Base-by-base conservation (phyloP, 53 echinoderm and acorn worm genomes). In the Arbacia lixula region DNA sequence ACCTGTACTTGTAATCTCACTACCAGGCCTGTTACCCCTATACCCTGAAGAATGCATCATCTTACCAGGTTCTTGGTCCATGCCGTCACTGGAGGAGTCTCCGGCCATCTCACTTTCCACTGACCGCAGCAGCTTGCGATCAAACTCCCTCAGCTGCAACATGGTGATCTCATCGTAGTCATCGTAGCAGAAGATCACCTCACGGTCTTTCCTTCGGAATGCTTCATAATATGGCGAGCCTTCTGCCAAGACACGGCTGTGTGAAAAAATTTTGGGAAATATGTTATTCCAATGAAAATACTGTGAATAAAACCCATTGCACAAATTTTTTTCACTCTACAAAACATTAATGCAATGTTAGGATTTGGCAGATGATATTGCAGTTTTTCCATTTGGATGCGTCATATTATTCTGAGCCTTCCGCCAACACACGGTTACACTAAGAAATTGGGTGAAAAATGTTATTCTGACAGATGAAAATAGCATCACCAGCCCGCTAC, bases 71-170 rank as follows among this genome's bases (percentile, higher is more conserved):
- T 66, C 66, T 6, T 66, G 37, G 3, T 36, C 36, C 5, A 5
- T 36, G 21, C 38, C 66, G 20, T 66, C 66, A 17, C 66, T 66
- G 37, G 66, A 34, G 42, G 86, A 69, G 25, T 68, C 76, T 2
- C 84, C 94, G 14, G 91, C 89, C 93, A 96, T 91, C 65, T 97
- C 98, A 80, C 81, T 97, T 80, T 94, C 98, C 17, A 94, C 98
- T 1, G 98, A 94, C 24, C 92, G 74, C 37, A 94, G 36, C 10
- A 93, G 86, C 52, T 97, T 97, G 21, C 91, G 88, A 39, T 93
- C 98, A 88, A 93, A 93, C 66, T 96, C 98, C 51, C 98, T 90
- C 50, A 97, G 91, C 72, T 97, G 98, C 36, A 97, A 74, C 88
- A 97, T 83, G 3, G 88, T 86, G 55, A 97, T 92, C 78, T 97